Conservation (phyloP, 23 tunicate genomes). For the Ciona savignyi region DNA sequence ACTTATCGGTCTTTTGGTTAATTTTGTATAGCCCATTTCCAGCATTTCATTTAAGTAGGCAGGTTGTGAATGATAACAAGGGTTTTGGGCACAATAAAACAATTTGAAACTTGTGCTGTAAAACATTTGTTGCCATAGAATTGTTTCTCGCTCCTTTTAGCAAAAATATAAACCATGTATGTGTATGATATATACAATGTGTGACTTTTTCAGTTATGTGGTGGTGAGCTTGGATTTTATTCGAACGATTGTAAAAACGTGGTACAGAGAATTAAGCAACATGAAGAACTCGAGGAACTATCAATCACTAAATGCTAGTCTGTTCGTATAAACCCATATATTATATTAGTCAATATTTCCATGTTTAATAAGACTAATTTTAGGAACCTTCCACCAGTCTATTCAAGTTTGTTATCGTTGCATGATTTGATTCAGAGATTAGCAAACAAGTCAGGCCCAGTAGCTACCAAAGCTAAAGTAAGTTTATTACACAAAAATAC, state of each 20-base stretch:
- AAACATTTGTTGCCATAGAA: too few relatives aligned
- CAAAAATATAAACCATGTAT: background rate
- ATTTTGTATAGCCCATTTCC: too few relatives aligned
- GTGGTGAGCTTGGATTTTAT: conserved; percentile 55
- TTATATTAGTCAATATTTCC: background rate
- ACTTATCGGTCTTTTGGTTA: too few relatives aligned
- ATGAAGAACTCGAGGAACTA: conserved; percentile 12
- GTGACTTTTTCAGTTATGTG: conserved; percentile 32
- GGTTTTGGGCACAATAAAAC: too few relatives aligned
- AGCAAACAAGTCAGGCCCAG: conserved; percentile 29
- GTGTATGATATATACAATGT: background rate
- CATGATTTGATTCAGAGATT: conserved; percentile 34
- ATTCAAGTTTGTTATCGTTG: conserved; percentile 42
- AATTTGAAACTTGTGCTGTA: too few relatives aligned
- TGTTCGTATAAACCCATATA: conserved; percentile 14
- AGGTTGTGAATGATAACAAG: too few relatives aligned
- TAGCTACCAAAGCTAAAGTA: conserved; percentile 71
- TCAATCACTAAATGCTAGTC: conserved; percentile 23
- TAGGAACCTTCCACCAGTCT: conserved; percentile 66
- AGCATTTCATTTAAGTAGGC: too few relatives aligned
- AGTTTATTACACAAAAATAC: background rate
- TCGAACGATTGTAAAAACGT: conserved; percentile 50
- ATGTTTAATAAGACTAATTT: background rate
- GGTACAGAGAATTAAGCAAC: conserved; percentile 69
- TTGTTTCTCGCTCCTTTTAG: background rate